phyloP scores from a whole-genome alignment of 2,113 vertebrate genomes.

The Ageneiosus marmoratus region DNA sequence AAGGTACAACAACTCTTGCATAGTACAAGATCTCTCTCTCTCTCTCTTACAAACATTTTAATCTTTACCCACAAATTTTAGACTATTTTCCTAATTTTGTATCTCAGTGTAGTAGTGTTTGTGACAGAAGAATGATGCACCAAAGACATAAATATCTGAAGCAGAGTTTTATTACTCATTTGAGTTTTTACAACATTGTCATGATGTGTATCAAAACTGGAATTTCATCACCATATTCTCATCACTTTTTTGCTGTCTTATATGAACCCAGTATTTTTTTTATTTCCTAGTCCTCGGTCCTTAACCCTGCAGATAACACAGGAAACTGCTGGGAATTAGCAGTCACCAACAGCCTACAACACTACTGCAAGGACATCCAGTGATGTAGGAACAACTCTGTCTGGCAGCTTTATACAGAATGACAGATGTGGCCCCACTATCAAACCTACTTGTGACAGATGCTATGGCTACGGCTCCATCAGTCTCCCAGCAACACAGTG shows the following conservation, averaged over 20 bases:
- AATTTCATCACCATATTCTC: constrained; percentile 36
- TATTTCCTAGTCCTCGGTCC: constrained; percentile 35
- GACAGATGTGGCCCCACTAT: constrained; percentile 46
- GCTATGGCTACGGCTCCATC: constrained; percentile 52
- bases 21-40: neutral
- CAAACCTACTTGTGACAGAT: constrained; percentile 35
- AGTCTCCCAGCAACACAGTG: constrained; percentile 49
- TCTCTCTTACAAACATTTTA: neutral
- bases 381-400: constrained; percentile 38
- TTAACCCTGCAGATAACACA: constrained; percentile 49
- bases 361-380: constrained; percentile 35
- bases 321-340: constrained; percentile 41
- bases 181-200: constrained; percentile 48
- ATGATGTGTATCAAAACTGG: constrained; percentile 49
- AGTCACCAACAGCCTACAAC: constrained; percentile 29
- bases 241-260: constrained; percentile 22
- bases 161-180: constrained; percentile 56
- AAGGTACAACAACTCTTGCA: neutral
- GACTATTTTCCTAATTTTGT: neutral
- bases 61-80: neutral
- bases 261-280: constrained; percentile 38
- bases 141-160: constrained; percentile 17
- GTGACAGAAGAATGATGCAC: constrained; percentile 7
- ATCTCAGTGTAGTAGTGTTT: neutral
- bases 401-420: constrained; percentile 36